Conservation (phyloP, 2,113 vertebrate genomes). For the Coptodon bakossiorum region DNA sequence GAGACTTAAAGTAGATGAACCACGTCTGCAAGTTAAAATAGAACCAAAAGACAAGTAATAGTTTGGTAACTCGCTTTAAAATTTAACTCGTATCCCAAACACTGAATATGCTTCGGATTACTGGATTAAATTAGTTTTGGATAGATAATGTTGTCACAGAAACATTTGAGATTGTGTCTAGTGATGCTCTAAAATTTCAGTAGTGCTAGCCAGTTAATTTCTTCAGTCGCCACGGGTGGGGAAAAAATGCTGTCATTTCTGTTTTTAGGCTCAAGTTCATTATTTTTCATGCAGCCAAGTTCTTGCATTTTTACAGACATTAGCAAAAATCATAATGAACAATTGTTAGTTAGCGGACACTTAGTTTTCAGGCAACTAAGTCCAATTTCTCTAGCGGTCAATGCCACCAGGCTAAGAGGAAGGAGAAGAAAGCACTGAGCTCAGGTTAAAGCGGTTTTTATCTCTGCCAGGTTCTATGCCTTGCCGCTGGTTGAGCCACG, state of each 20-base stretch:
- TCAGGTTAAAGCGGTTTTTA: constrained; percentile 17
- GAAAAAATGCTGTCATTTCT: neutral
- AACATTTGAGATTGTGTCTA: neutral
- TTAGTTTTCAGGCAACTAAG: neutral
- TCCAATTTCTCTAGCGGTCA: neutral
- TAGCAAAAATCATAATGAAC: neutral
- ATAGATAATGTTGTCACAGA: neutral
- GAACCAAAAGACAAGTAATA: neutral
- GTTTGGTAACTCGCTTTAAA: neutral
- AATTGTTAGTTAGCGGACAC: neutral
- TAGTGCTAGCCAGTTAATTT: neutral
- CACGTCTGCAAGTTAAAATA: neutral
- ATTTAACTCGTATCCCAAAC: neutral
- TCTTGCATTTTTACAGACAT: neutral
- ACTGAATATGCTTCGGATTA: neutral
- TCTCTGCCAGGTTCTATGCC: constrained; percentile 9
- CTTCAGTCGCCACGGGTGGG: neutral
- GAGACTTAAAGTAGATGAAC: neutral
- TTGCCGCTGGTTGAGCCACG: neutral
- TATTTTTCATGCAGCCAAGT: neutral
- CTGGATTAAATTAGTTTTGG: neutral
- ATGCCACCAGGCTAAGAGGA: neutral
- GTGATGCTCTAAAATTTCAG: neutral
- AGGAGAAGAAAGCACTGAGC: neutral
- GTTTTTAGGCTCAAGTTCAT: neutral